Percentiles rank a stretch among this genome's conserved stretches.
phyloP scores from a whole-genome alignment of 2,113 vertebrate species.

The Uria lomvia region DNA sequence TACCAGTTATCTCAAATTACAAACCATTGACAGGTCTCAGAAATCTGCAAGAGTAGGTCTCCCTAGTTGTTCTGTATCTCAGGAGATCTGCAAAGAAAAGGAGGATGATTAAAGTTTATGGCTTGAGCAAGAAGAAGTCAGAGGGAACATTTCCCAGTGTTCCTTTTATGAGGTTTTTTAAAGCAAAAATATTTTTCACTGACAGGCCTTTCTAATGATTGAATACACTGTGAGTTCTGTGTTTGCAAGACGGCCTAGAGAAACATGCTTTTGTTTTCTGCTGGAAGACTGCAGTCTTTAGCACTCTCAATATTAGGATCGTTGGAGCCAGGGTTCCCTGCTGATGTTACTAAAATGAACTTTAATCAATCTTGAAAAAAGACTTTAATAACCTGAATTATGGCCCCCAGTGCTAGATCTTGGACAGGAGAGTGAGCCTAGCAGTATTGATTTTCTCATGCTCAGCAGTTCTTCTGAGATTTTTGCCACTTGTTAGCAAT shows the following conservation, averaged over 20 bases:
- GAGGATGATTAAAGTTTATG: neutral
- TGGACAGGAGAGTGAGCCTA: neutral
- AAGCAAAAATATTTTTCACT: neutral
- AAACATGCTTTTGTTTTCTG: neutral
- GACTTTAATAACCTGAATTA: neutral
- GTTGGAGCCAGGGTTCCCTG: neutral
- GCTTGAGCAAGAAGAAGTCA: neutral
- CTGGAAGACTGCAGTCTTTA: neutral
- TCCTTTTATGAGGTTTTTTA: neutral
- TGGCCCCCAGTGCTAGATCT: neutral
- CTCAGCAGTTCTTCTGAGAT: neutral
- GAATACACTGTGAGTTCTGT: neutral
- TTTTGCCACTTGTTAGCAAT: conserved; percentile 5
- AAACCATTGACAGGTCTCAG: neutral
- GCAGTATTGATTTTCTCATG: neutral
- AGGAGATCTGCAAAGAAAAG: neutral
- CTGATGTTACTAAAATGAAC: conserved; percentile 8
- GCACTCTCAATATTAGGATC: neutral
- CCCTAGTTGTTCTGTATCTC: neutral
- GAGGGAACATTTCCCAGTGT: neutral
- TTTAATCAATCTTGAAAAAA: conserved; percentile 7
- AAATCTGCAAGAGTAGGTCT: neutral
- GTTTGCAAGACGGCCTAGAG: neutral
- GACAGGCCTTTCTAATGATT: neutral
- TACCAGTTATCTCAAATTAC: neutral